Evolutionary conservation across 2,888 invertebrate genomes (phyloP).

Genomic region (Steromphala cineraria): DNA sequence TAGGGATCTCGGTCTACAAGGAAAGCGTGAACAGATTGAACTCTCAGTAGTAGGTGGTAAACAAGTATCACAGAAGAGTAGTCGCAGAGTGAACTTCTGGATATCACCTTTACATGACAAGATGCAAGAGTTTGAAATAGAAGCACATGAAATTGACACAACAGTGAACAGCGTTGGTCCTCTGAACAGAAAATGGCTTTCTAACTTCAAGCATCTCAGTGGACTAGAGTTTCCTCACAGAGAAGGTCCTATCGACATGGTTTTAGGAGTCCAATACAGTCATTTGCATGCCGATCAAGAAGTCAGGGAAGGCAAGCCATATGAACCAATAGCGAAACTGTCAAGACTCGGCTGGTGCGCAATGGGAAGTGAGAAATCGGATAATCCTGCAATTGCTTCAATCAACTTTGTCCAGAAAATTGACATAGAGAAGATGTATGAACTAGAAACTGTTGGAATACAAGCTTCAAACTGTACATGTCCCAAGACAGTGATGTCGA

Average conservation of each 20-base stretch:
- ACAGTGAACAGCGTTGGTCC: not conserved
- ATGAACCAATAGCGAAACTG: constrained; percentile 22
- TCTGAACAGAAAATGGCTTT: not conserved
- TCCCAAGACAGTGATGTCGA: not conserved
- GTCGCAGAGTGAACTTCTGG: constrained; percentile 20
- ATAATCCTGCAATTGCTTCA: not conserved
- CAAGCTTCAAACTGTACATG: constrained; percentile 21
- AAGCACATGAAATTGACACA: not conserved
- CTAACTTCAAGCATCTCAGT: not conserved
- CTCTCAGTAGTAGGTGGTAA: constrained; percentile 2
- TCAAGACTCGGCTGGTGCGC: constrained; percentile 28
- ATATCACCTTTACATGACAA: not conserved
- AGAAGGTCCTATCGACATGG: constrained; percentile 13
- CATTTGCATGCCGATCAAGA: constrained; percentile 23
- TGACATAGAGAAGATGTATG: constrained; percentile 7
- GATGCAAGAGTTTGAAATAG: constrained; percentile 23
- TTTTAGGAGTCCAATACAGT: constrained; percentile 27
- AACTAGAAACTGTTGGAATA: constrained; percentile 18
- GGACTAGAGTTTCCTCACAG: not conserved
- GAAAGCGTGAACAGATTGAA: not conserved
- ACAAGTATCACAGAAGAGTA: not conserved
- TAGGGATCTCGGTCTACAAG: not conserved
- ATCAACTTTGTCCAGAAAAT: constrained; percentile 2
- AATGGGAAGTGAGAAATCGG: constrained; percentile 22
- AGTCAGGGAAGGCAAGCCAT: constrained; percentile 7